These are phyloP conservation scores for Nephrotoma appendiculata DNA, from an alignment of 2,888 invertebrate genomes.

Conservation along the genomic window DNA sequence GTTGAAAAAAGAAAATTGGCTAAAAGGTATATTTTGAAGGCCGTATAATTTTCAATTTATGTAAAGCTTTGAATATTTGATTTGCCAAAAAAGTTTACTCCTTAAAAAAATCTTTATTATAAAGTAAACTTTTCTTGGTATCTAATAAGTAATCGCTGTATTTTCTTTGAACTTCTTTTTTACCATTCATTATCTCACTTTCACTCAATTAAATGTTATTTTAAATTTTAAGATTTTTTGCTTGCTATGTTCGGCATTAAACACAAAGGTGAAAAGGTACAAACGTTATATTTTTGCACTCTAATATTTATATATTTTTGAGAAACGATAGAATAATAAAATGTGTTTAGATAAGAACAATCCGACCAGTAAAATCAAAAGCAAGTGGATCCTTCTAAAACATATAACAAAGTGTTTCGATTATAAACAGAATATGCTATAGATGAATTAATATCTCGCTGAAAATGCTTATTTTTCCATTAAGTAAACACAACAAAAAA, in stretches of 20 bases:
- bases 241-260: background rate
- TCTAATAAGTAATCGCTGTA: background rate
- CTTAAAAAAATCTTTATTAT: background rate
- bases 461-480: too few relatives aligned
- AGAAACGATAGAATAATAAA: background rate
- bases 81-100: background rate
- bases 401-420: too few relatives aligned
- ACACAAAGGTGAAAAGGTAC: background rate
- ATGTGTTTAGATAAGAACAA: background rate
- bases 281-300: background rate
- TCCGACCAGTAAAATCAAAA: background rate
- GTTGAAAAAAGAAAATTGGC: background rate
- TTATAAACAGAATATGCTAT: too few relatives aligned
- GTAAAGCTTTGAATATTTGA: background rate
- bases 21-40: background rate
- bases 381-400: too few relatives aligned
- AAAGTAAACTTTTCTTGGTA: background rate
- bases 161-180: background rate
- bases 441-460: too few relatives aligned
- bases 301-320: background rate
- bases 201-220: background rate
- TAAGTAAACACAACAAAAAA: too few relatives aligned
- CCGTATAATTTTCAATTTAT: background rate
- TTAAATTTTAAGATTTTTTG: background rate
- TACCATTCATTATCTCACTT: background rate